These are phyloP conservation scores for Donacobius atricapilla DNA, from an alignment of 2,113 vertebrate genomes.

Conservation along the genomic window DNA sequence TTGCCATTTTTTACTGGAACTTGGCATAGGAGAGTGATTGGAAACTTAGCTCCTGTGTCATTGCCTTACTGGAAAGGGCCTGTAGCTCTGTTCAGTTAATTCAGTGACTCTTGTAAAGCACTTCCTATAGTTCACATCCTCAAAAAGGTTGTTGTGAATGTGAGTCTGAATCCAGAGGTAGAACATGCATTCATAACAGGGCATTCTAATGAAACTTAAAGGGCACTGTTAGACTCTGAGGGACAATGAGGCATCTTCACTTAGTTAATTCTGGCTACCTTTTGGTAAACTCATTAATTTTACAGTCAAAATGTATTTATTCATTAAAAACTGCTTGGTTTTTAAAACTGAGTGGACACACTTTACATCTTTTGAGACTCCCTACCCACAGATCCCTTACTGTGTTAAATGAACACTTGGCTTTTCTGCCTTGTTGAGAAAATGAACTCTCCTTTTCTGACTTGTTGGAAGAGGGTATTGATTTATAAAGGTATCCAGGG, in stretches of 20 bases:
- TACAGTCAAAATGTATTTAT: background rate
- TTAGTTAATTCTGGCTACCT: background rate
- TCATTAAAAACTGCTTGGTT: background rate
- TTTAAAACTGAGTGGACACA: background rate
- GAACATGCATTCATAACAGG: rapidly evolving
- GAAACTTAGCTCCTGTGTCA: background rate
- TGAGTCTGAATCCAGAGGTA: background rate
- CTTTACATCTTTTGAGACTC: background rate
- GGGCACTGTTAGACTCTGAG: background rate
- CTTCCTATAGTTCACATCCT: background rate
- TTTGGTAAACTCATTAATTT: background rate
- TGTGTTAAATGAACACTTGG: background rate
- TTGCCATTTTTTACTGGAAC: background rate
- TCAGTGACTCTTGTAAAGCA: background rate
- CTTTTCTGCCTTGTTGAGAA: background rate
- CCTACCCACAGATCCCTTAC: background rate
- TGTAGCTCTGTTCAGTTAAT: background rate
- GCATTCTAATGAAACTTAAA: background rate
- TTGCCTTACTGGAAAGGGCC: background rate
- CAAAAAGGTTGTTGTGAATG: background rate
- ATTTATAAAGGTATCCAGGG: background rate
- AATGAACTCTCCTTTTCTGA: background rate
- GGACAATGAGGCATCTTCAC: background rate
- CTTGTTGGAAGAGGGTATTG: background rate
- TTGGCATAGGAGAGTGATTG: background rate